Conservation (phyloP, 2,113 vertebrate species). For the rat (Rattus norvegicus) region DNA sequence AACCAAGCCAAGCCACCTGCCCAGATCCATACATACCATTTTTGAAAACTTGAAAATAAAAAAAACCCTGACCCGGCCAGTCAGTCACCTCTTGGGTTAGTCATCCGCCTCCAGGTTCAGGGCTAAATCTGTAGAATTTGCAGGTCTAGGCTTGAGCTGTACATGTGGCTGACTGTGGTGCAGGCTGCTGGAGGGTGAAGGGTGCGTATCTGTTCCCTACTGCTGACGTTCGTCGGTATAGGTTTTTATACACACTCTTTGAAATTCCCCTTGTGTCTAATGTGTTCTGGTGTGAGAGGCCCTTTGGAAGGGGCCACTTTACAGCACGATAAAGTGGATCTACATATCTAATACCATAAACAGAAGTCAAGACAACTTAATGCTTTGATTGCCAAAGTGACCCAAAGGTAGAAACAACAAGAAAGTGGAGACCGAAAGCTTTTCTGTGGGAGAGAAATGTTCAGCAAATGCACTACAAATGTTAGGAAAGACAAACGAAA, state of each 20-base stretch:
- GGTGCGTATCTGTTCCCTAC: background rate
- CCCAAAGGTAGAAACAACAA: background rate
- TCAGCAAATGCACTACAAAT: background rate
- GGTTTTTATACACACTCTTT: background rate
- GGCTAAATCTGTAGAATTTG: slow-evolving; percentile 51
- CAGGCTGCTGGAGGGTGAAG: slow-evolving; percentile 21
- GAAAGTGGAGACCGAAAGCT: background rate
- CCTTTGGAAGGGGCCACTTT: background rate
- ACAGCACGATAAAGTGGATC: background rate
- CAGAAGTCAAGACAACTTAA: background rate
- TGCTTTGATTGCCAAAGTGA: background rate
- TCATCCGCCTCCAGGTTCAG: background rate
- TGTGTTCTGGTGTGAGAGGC: background rate
- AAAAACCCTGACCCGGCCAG: background rate
- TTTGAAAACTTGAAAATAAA: slow-evolving; percentile 17
- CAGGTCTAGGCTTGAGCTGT: slow-evolving; percentile 31
- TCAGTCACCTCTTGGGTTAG: no score
- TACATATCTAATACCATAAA: background rate
- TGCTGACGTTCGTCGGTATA: background rate
- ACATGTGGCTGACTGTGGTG: background rate
- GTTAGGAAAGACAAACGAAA: slow-evolving; percentile 10
- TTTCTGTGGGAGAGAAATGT: background rate
- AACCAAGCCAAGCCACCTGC: background rate
- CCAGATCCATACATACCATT: background rate
- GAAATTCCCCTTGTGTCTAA: background rate